Evolutionary conservation across 1,140 invertebrate genomes (phyloP), one percentile per base, ranked within the genome.

Genomic region (Drosophila paulistorum): DNA sequence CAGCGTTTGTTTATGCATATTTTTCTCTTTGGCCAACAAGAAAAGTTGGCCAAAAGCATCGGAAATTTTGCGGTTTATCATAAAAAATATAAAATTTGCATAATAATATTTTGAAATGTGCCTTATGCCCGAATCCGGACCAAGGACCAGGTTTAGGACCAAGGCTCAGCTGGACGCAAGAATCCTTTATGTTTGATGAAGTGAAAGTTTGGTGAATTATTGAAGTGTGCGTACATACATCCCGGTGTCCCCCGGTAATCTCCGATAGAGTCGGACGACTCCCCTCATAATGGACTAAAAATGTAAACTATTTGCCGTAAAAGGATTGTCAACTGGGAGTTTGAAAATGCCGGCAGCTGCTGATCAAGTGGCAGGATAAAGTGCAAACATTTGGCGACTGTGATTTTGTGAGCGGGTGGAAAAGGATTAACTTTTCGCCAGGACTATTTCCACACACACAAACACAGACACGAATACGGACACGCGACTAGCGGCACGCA

Each of bases 41-140:
- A 42, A 10, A n/a, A 59, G 59, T 74, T 63, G 59, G 65, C 48
- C 45, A 58, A 51, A 55, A 69, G 67, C 83, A 66, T 70, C 74
- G 75, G 79, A 77, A 83, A 83, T 82, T 82, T 87, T 86, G 83
- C 79, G 83, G 82, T 82, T 87, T 87, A 87, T 87, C 83, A 83
- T 89, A 87, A 89, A 83, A 87, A 87, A 83, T 73, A 87, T 87
- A 87, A 87, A 89, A 87, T 87, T 87, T 87, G 84, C 83, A 87
- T 87, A 87, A 87, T 87, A 87, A 83, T 87, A 87, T 86, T 82
- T 78, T 78, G 79, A 86, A 87, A 79, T 79, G 72, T 59, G 67
- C 76, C 37, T 39, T 39, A 39, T 39, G 37, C 37, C 68, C 60
- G 63, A 37, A 48, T 10, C 45, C 17, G 14, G 9, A 3, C 9